These are phyloP conservation scores for Zygothrica quintamaculata DNA, from an alignment of 2,888 invertebrate genomes.

Conservation along the genomic window DNA sequence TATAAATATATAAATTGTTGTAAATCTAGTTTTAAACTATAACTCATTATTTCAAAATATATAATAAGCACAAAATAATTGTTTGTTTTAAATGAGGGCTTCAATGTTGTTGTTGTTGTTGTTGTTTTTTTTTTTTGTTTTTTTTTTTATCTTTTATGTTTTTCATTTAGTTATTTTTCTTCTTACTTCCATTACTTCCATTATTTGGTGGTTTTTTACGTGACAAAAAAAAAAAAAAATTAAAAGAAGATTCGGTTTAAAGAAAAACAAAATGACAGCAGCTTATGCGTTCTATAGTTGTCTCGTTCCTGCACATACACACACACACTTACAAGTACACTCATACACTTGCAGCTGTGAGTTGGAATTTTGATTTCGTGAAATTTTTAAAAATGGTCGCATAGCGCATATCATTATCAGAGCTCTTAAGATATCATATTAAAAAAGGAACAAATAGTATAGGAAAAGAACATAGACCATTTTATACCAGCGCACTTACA, in stretches of 20 bases:
- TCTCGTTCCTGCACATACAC: conserved; percentile 54
- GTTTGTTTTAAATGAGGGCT: too few species aligned
- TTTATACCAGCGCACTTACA: conserved; percentile 60
- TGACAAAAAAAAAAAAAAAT: conserved; percentile 62
- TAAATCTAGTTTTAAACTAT: too few species aligned
- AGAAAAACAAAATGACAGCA: conserved; percentile 75
- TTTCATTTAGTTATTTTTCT: too few species aligned
- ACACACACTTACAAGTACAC: conserved; percentile 39
- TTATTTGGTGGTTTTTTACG: conserved; percentile 64
- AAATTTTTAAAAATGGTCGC: conserved; percentile 79
- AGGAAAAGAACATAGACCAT: conserved; percentile 17
- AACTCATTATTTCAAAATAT: too few species aligned
- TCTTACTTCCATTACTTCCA: too few species aligned
- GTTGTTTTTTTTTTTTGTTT: too few species aligned
- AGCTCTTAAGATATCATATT: conserved; percentile 44
- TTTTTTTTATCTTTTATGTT: too few species aligned
- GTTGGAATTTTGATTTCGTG: conserved; percentile 78
- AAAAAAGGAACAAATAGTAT: conserved; percentile 22
- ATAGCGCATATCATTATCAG: conserved; percentile 73
- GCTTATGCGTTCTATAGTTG: conserved; percentile 62
- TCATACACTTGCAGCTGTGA: conserved; percentile 60
- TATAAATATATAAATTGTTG: too few species aligned
- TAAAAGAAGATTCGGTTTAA: too few species aligned
- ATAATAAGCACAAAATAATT: too few species aligned
- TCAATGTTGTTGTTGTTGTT: too few species aligned